phyloP scores from a whole-genome alignment of 2,888 invertebrate genomes.

The Drosophila diplacantha region DNA sequence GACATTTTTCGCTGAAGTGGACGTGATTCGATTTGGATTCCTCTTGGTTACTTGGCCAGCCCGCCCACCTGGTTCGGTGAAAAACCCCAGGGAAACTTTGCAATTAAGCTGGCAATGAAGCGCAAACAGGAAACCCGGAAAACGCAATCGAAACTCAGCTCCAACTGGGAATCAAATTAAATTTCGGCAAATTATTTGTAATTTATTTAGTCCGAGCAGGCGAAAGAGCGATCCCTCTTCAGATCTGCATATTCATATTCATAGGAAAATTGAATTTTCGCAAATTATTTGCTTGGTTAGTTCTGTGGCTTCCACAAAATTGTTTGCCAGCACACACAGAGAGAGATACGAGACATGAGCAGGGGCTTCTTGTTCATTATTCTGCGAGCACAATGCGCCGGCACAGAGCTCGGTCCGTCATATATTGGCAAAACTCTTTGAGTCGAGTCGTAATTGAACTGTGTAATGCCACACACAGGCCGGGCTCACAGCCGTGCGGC shows the following conservation, averaged over 20 bases:
- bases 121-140: slow-evolving; percentile 46
- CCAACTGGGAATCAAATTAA: slow-evolving; percentile 61
- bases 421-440: slow-evolving; percentile 45
- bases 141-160: slow-evolving; percentile 33
- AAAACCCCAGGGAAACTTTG: slow-evolving; percentile 41
- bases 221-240: slow-evolving; percentile 3
- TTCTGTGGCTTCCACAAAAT: slow-evolving; percentile 70
- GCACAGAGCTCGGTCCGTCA: slow-evolving; percentile 17
- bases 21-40: slow-evolving; percentile 68
- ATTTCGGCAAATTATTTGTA: slow-evolving; percentile 61
- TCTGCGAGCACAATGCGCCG: slow-evolving; percentile 30
- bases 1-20: slow-evolving; percentile 65
- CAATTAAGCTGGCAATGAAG: slow-evolving; percentile 66
- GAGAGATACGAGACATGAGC: slow-evolving; percentile 8
- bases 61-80: background rate
- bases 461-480: slow-evolving; percentile 29
- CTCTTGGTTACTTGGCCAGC: slow-evolving; percentile 32
- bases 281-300: slow-evolving; percentile 73
- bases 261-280: slow-evolving; percentile 67
- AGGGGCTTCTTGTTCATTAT: slow-evolving; percentile 67
- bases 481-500: slow-evolving; percentile 1
- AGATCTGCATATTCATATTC: slow-evolving; percentile 49
- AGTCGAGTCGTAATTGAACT: slow-evolving; percentile 61
- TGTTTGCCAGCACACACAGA: slow-evolving; percentile 43
- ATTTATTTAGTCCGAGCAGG: slow-evolving; percentile 40